Evolutionary conservation across 2,797 vertebrate genomes (phyloP).

Genomic region (Intellagama lesueurii): DNA sequence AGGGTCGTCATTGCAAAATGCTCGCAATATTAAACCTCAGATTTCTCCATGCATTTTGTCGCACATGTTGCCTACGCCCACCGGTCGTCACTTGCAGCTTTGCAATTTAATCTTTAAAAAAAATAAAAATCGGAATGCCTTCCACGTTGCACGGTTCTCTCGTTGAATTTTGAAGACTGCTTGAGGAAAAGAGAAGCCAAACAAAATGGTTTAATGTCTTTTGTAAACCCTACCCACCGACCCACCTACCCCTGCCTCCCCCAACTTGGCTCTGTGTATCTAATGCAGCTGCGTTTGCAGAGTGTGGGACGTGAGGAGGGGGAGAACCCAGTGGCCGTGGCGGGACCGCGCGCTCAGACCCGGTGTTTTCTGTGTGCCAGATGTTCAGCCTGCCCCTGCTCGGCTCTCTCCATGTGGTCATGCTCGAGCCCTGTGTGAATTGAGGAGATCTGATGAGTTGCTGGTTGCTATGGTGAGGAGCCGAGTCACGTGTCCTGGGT

Average conservation of each 20-base stretch:
- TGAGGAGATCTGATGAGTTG: conserved; percentile 75
- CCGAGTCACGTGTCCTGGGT: conserved; percentile 84
- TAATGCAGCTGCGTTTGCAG: conserved; percentile 57
- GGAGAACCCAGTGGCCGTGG: neutral
- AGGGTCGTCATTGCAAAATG: neutral
- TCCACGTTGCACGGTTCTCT: too few relatives aligned
- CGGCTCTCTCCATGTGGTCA: conserved; percentile 52
- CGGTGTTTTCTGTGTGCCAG: conserved; percentile 57
- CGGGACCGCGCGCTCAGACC: neutral
- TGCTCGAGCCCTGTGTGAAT: conserved; percentile 52
- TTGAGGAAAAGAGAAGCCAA: too few relatives aligned
- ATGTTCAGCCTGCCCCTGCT: conserved; percentile 62
- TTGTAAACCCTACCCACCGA: neutral
- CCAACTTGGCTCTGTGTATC: conserved; percentile 5
- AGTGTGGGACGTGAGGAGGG: conserved; percentile 42
- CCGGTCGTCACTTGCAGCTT: too few relatives aligned
- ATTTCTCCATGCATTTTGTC: too few relatives aligned
- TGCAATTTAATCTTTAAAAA: too few relatives aligned
- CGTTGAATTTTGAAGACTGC: too few relatives aligned
- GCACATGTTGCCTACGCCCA: too few relatives aligned
- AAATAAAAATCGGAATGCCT: too few relatives aligned
- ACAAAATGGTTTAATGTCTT: neutral
- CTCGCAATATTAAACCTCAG: too few relatives aligned
- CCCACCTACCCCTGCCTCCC: too few relatives aligned
- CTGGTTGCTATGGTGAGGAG: conserved; percentile 79